A percentile compares a stretch with the other conserved stretches of the same genome.
Conservation (phyloP, 1,140 invertebrate species). For the Tetragnatha versicolor region DNA sequence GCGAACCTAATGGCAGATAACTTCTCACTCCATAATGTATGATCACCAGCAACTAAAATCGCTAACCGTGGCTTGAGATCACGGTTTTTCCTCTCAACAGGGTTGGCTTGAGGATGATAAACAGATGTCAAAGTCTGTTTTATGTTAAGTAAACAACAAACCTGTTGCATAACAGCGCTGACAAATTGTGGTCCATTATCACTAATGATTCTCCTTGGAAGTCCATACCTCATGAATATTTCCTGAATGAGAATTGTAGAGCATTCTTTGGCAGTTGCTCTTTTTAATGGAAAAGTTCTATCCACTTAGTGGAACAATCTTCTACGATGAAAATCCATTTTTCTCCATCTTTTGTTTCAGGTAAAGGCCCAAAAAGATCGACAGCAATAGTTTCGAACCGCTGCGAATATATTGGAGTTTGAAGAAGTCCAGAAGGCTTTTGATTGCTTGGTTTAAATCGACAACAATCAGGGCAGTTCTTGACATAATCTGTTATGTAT, state of each 20-base stretch:
- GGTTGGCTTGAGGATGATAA: too few relatives aligned
- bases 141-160: too few relatives aligned
- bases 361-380: constrained; percentile 4
- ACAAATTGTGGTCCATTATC: too few relatives aligned
- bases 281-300: constrained; percentile 26
- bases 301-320: constrained; percentile 15
- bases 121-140: too few relatives aligned
- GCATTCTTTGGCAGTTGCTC: background rate
- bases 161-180: too few relatives aligned
- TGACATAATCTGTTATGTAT: constrained; percentile 12
- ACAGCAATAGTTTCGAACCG: background rate
- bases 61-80: too few relatives aligned
- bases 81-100: too few relatives aligned
- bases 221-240: too few relatives aligned
- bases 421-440: constrained; percentile 4
- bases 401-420: background rate
- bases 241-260: constrained; percentile 20
- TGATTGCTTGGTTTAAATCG: constrained; percentile 14
- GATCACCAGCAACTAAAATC: too few relatives aligned
- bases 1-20: too few relatives aligned
- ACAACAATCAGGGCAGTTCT: constrained; percentile 22
- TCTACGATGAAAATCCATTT: constrained; percentile 25
- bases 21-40: too few relatives aligned
- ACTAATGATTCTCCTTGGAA: too few relatives aligned
- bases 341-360: background rate